Conservation (phyloP, 2,888 invertebrate genomes). For the Polietes domitor region DNA sequence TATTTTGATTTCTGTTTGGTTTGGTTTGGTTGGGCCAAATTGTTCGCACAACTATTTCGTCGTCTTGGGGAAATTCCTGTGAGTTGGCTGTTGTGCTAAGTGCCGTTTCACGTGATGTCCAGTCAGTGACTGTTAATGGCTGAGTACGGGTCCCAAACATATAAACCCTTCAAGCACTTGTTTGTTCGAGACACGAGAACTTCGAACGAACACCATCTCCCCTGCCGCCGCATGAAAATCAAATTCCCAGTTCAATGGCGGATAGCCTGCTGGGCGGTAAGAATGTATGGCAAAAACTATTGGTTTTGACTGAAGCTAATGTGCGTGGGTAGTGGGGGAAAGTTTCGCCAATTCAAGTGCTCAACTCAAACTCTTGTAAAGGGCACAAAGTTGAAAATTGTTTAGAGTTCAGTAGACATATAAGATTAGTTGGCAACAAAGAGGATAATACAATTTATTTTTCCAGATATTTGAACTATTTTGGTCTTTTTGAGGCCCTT, state of each 20-base stretch:
- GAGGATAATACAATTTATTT: too few species aligned
- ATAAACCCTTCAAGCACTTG: slow-evolving; percentile 36
- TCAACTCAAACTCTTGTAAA: too few species aligned
- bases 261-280: not conserved
- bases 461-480: too few species aligned
- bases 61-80: slow-evolving; percentile 6
- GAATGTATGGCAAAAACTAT: not conserved
- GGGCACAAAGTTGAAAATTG: too few species aligned
- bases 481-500: too few species aligned
- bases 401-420: too few species aligned
- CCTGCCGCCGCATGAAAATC: not conserved
- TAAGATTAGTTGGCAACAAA: too few species aligned
- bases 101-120: slow-evolving; percentile 67
- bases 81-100: slow-evolving; percentile 41
- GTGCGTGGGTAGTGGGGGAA: not conserved
- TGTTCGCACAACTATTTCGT: not conserved
- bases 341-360: too few species aligned
- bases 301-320: not conserved
- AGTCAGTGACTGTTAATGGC: slow-evolving; percentile 57
- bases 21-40: slow-evolving; percentile 2
- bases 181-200: slow-evolving; percentile 55
- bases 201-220: not conserved
- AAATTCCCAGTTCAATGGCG: not conserved
- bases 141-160: slow-evolving; percentile 53
- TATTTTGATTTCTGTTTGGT: too few species aligned